A percentile compares a stretch with the other conserved stretches of the same genome.
phyloP scores from a whole-genome alignment of 2,888 invertebrate species.

The Gymnosoma rotundatum region DNA sequence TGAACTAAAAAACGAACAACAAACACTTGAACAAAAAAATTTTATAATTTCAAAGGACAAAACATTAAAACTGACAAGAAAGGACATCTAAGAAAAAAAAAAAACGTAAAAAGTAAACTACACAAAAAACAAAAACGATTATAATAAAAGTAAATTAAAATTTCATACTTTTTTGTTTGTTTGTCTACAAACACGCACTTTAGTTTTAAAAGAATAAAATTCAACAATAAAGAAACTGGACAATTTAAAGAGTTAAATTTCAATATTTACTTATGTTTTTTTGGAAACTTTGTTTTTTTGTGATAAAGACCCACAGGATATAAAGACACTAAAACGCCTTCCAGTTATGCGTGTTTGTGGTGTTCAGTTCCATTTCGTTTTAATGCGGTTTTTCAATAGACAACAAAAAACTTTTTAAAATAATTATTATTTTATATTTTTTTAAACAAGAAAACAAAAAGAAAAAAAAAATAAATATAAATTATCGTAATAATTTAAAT shows the following conservation, averaged over 20 bases:
- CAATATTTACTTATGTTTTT: slow-evolving; percentile 34
- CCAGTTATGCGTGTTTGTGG: slow-evolving; percentile 67
- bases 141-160: slow-evolving; percentile 65
- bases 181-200: slow-evolving; percentile 60
- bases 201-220: slow-evolving; percentile 25
- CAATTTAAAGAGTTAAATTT: slow-evolving; percentile 65
- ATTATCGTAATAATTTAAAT: slow-evolving; percentile 39
- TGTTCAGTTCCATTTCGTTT: slow-evolving; percentile 12
- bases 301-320: slow-evolving; percentile 39
- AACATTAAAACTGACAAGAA: slow-evolving; percentile 42
- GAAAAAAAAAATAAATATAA: slow-evolving; percentile 20
- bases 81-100: slow-evolving; percentile 30
- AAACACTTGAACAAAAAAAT: slow-evolving; percentile 29
- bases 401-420: slow-evolving; percentile 38
- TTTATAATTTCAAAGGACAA: slow-evolving; percentile 62
- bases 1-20: background rate
- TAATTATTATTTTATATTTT: slow-evolving; percentile 44
- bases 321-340: slow-evolving; percentile 54
- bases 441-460: slow-evolving; percentile 7
- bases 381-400: slow-evolving; percentile 36
- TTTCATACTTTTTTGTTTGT: slow-evolving; percentile 47
- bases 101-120: background rate
- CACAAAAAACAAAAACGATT: slow-evolving; percentile 26
- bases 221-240: slow-evolving; percentile 36
- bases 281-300: background rate